Evolutionary conservation across 53 echinoderm and acorn worm genomes (phyloP).

Genomic region (Crossaster papposus): DNA sequence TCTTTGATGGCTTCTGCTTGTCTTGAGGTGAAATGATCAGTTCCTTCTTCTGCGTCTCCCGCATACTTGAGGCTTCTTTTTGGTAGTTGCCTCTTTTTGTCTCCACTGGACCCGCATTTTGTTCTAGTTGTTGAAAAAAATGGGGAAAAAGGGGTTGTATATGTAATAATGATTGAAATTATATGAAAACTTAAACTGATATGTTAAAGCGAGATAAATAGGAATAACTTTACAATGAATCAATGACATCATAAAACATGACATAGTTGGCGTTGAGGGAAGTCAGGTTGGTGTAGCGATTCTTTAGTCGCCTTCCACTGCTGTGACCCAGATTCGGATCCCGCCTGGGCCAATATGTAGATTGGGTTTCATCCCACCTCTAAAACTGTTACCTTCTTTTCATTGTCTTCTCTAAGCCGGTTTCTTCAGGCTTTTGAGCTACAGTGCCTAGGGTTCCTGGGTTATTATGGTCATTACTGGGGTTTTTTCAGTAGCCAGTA

Average conservation of each 20-base stretch:
- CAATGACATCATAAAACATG: no score
- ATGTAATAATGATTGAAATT: not conserved
- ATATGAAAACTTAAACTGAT: not conserved
- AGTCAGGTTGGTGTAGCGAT: no score
- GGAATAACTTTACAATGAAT: not conserved
- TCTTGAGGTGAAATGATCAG: not conserved
- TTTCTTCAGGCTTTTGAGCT: no score
- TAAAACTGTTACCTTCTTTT: no score
- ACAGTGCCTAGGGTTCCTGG: no score
- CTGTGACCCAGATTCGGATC: no score
- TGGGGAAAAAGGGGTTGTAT: not conserved
- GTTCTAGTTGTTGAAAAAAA: not conserved
- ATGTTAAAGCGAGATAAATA: not conserved
- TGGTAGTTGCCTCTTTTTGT: constrained; percentile 30
- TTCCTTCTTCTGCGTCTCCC: not conserved
- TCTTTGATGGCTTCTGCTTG: not conserved
- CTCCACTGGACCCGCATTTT: constrained; percentile 16
- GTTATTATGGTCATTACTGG: no score
- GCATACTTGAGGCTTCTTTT: not conserved
- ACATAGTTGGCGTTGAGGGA: no score
- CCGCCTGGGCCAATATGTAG: no score
- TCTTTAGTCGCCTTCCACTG: no score
- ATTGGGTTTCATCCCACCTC: no score
- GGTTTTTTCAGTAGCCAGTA: not conserved
- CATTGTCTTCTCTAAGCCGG: no score